phyloP scores from a whole-genome alignment of 2,113 vertebrate species.

The Ailuropoda melanoleuca region DNA sequence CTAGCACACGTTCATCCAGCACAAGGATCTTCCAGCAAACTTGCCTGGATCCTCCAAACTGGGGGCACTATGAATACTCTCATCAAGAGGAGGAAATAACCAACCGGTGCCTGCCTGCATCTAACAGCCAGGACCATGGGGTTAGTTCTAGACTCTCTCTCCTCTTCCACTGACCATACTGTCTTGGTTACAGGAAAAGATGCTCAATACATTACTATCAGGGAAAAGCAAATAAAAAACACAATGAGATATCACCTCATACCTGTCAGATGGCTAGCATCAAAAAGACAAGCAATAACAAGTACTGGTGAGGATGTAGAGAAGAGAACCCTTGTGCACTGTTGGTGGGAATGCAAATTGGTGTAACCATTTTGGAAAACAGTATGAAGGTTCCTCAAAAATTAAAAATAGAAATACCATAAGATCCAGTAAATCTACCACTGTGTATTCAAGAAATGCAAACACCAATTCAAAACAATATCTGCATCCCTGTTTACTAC shows the following conservation, averaged over 20 bases:
- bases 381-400: background rate
- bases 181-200: background rate
- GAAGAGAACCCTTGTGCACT: background rate
- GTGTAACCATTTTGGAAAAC: background rate
- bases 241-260: background rate
- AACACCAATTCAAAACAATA: background rate
- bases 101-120: background rate
- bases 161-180: background rate
- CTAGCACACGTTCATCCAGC: background rate
- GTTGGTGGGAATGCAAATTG: background rate
- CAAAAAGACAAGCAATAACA: background rate
- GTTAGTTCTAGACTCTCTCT: background rate
- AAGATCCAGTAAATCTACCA: background rate
- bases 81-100: background rate
- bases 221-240: background rate
- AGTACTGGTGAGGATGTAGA: background rate
- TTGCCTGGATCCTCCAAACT: background rate
- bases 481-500: background rate
- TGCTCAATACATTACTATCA: background rate
- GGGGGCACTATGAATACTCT: background rate
- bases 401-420: background rate
- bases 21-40: background rate
- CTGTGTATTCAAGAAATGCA: background rate
- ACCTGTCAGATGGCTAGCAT: background rate
- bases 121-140: background rate